Evolutionary conservation across 2,888 invertebrate species (phyloP), one percentile per base, ranked within the genome.

Genomic region (Oxyteleia sp.): DNA sequence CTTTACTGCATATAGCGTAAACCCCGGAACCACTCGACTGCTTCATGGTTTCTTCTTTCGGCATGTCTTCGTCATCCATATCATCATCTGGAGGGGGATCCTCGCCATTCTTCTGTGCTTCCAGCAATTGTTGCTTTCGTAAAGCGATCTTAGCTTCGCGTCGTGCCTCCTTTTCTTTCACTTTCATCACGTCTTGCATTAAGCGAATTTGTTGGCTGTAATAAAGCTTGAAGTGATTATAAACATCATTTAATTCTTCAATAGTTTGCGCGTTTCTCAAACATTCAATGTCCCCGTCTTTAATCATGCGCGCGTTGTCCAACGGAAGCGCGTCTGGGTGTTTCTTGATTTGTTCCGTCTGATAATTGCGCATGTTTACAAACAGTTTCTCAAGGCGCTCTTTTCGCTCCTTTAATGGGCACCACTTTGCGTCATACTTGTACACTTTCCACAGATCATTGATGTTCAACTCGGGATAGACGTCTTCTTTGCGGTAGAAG

Each of bases 371-470:
- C 99, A 99, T 99, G 90, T 98, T 98, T 90, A 97, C 97, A 91
- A 99, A 96, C 11, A 99, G 94, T 26, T 95, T 95, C 8, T 96
- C 93, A 0, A 99, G 94, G 89, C 97, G 98, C 86, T 96, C 96
- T 91, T 98, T 98, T 1, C 99, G 95, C 8, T 95, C 95, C 85
- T 96, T 96, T 76, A 99, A 94, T 92, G 98, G 98, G 91, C 98
- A 98, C 98, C 98, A 98, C 94, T 98, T 98, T 64, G 98, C 98
- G 93, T 99, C 99, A 93, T 95, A 98, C 90, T 97, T 97, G 94
- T 98, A 99, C n/a, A 99, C 97, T 92, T 97, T 98, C 99, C 99
- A 99, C 29, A 99, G 94, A 91, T 99, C 99, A 89, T 98, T 98
- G 64, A 99, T 98, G 87, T 96, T 97, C 18, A 99, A 94, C 90